Conservation (phyloP, 2,113 vertebrate species). For the Marcusenius ussheri region DNA sequence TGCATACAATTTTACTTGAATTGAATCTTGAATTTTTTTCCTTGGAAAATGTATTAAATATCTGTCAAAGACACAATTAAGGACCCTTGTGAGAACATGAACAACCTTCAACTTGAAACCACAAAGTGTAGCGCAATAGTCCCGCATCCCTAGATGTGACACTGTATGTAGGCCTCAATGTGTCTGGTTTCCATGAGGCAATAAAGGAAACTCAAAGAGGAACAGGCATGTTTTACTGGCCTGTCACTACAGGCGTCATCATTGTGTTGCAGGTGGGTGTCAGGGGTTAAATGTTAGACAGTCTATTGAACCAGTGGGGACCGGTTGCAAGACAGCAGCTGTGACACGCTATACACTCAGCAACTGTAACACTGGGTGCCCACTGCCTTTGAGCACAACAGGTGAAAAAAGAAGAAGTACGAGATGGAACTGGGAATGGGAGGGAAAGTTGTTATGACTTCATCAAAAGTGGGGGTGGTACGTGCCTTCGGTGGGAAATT, state of each 20-base stretch:
- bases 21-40: background rate
- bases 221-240: background rate
- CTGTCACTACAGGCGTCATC: background rate
- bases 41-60: background rate
- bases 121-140: background rate
- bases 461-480: background rate
- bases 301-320: background rate
- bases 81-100: background rate
- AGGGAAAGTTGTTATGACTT: background rate
- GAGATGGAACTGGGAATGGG: background rate
- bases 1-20: background rate
- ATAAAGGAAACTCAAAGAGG: background rate
- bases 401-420: background rate
- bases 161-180: background rate
- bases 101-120: background rate
- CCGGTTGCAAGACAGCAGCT: background rate
- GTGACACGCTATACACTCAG: background rate
- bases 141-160: background rate
- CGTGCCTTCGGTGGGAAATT: background rate
- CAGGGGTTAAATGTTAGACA: background rate
- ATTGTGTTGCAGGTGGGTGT: background rate
- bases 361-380: background rate
- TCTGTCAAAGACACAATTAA: background rate
- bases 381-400: background rate
- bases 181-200: background rate